These are phyloP conservation scores for Sinocyclocheilus anshuiensis DNA, from an alignment of 2,113 vertebrate genomes.

Conservation along the genomic window DNA sequence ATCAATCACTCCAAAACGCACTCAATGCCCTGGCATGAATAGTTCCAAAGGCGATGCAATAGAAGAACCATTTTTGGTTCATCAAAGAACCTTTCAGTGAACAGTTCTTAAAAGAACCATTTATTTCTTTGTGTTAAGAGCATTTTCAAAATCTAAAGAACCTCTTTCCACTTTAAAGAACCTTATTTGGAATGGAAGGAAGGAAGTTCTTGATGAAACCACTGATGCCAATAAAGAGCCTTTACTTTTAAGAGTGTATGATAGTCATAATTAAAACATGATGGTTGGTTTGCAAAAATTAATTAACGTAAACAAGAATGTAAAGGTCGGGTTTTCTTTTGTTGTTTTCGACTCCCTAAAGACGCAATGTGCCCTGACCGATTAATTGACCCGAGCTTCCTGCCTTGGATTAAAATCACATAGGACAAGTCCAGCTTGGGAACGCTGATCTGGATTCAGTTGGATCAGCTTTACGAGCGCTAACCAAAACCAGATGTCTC, in stretches of 20 bases:
- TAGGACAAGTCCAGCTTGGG: conserved; percentile 52
- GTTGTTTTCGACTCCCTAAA: conserved; percentile 51
- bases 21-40: background rate
- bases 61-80: no score
- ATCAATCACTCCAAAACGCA: background rate
- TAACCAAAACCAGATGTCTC: conserved; percentile 76
- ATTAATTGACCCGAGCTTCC: conserved; percentile 69
- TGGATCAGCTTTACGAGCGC: conserved; percentile 57
- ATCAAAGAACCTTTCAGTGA: no score
- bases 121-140: no score
- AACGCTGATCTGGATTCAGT: conserved; percentile 53
- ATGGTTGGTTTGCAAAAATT: conserved; percentile 32
- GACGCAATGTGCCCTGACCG: conserved; percentile 61
- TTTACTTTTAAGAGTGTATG: background rate
- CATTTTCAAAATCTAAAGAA: no score
- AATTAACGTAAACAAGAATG: conserved; percentile 47
- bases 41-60: no score
- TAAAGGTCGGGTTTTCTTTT: conserved; percentile 49
- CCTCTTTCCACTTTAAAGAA: no score
- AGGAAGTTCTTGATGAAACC: no score
- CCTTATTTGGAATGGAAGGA: no score
- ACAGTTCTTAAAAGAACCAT: no score
- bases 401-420: conserved; percentile 64
- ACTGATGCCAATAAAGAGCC: no score
- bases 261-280: conserved; percentile 26